Evolutionary conservation across 64 coral and sea anemone genomes (phyloP), one percentile per base, ranked within the genome.

Genomic region (Astreopora myriophthalma): DNA sequence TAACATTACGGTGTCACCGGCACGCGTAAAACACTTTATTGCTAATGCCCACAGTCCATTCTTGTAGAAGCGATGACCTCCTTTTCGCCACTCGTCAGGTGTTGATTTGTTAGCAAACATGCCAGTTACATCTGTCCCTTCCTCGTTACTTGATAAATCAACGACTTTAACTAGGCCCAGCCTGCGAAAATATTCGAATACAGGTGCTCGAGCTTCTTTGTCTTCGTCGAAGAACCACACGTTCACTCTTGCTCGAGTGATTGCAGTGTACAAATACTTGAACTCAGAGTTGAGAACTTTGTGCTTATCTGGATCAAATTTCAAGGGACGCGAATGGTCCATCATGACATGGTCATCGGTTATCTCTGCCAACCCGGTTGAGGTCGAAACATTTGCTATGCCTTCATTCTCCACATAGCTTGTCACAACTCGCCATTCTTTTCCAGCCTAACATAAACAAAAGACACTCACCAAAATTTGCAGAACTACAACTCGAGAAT

Each of bases 181-280:
- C 65, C 57, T 29, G 3, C 34, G 52, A 35, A 83, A 83, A 26
- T 64, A 83, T 38, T 83, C 79, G 70, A 99, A 99, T 82, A 99
- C 93, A 0, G 97, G 97, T 17, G 91, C 69, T 20, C 97, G 86
- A 0, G 90, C 83, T 31, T 99, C 90, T 36, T 93, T 55, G 69
- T 95, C 90, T 84, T 99, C 80, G 42, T 99, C 97, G 65, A 99
- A 99, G 65, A 99, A 93, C 97, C 97, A 99, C 3, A 99, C 97
- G 57, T 99, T 99, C 8, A 99, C 97, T 63, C 97, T 62, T 9
- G 97, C 97, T 13, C 97, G 87, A 24, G 97, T 99, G 24, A 99
- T 92, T 17, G 97, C 97, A 16, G 97, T 99, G 91, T 99, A 99
- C 37, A 99, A 62, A 32, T 84, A 99, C 81, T 99, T 99, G 80